These are phyloP conservation scores for Thelaira solivaga DNA, from an alignment of 2,888 invertebrate genomes.

Conservation along the genomic window DNA sequence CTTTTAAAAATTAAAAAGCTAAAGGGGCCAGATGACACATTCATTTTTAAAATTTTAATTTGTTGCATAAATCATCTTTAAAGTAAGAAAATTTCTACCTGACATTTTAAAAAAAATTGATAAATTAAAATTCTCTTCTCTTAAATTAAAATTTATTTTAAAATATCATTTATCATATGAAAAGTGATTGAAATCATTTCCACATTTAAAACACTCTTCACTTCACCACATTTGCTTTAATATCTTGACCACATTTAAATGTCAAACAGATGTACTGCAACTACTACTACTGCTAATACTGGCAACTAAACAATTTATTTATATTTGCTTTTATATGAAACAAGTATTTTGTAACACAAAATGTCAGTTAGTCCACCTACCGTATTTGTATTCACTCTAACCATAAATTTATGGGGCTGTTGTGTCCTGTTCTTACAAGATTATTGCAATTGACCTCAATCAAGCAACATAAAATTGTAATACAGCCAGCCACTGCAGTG, in stretches of 20 bases:
- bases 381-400: background rate
- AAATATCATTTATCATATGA: no score
- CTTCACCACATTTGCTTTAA: background rate
- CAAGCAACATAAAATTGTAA: slow-evolving; percentile 41
- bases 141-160: no score
- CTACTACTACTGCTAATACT: no score
- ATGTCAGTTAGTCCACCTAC: slow-evolving; percentile 28
- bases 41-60: no score
- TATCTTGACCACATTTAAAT: slow-evolving; percentile 17
- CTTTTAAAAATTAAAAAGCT: no score
- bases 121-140: no score
- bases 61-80: no score
- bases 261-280: background rate
- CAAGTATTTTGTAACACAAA: slow-evolving; percentile 17
- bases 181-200: no score
- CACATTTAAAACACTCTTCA: background rate
- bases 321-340: background rate
- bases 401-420: slow-evolving; percentile 35
- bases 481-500: slow-evolving; percentile 38
- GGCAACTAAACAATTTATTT: slow-evolving; percentile 16
- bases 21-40: no score
- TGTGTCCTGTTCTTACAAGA: slow-evolving; percentile 19
- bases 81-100: no score
- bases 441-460: slow-evolving; percentile 58
- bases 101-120: no score